Evolutionary conservation across 1,140 invertebrate species (phyloP).

Genomic region (Acromyrmex echinatior): DNA sequence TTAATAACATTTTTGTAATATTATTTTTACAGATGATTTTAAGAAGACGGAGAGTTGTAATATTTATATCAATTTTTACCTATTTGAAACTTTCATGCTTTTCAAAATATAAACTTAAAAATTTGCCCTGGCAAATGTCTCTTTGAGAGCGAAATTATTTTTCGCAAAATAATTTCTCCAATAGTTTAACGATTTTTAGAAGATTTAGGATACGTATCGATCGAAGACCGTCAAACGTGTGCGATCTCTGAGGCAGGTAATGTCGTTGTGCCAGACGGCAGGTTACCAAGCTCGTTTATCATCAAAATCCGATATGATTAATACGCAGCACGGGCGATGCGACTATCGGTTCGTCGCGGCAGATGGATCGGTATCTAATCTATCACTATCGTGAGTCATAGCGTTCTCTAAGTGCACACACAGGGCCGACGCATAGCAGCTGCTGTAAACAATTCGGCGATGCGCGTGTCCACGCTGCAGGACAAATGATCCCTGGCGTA

Average conservation of each 20-base stretch:
- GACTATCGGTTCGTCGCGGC: constrained; percentile 68
- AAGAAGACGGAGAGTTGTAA: too few species aligned
- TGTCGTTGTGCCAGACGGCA: constrained; percentile 59
- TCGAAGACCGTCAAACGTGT: constrained; percentile 9
- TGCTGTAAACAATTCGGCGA: constrained; percentile 53
- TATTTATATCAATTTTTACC: not conserved
- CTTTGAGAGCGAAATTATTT: not conserved
- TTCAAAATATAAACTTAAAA: not conserved
- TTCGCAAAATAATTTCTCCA: not conserved
- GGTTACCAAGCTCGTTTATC: constrained; percentile 68
- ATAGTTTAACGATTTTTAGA: not conserved
- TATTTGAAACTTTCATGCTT: not conserved
- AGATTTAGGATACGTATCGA: constrained; percentile 15
- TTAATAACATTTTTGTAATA: not conserved
- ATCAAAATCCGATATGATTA: constrained; percentile 71
- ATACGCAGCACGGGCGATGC: constrained; percentile 62
- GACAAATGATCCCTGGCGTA: constrained; percentile 27
- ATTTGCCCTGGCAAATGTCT: not conserved
- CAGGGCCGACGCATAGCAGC: constrained; percentile 41
- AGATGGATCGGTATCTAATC: constrained; percentile 76
- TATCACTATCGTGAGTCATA: constrained; percentile 71
- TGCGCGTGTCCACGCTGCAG: not conserved
- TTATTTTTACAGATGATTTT: not conserved
- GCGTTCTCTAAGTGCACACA: constrained; percentile 60
- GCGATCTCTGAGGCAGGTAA: constrained; percentile 58